phyloP scores from a whole-genome alignment of 1,140 invertebrate genomes.

The Idris sp. region DNA sequence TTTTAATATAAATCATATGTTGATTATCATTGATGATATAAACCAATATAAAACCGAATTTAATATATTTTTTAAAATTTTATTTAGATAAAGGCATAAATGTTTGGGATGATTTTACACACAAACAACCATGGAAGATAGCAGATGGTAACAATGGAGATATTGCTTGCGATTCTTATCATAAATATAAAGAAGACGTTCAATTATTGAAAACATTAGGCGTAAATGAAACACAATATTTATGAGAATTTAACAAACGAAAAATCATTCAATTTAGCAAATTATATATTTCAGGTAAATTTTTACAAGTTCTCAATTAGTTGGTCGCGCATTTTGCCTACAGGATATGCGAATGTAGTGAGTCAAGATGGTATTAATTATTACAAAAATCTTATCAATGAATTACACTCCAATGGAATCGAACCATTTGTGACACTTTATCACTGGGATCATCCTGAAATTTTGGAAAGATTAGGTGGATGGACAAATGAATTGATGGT shows the following conservation, averaged over 20 bases:
- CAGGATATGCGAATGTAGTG: slow-evolving; percentile 78
- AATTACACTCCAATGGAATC: slow-evolving; percentile 77
- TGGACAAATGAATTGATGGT: slow-evolving; percentile 80
- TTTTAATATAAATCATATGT: background rate
- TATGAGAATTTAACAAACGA: no score
- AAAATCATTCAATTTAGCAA: no score
- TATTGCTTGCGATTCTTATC: slow-evolving; percentile 77
- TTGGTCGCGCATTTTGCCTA: slow-evolving; percentile 81
- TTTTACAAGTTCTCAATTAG: slow-evolving; percentile 79
- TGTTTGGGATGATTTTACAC: slow-evolving; percentile 70
- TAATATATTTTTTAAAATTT: background rate
- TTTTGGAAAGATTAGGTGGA: slow-evolving; percentile 80
- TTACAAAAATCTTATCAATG: slow-evolving; percentile 80
- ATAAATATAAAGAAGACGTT: slow-evolving; percentile 78
- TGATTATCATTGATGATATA: background rate
- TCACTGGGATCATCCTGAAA: slow-evolving; percentile 79
- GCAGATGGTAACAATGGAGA: slow-evolving; percentile 77
- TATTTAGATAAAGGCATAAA: slow-evolving; percentile 71
- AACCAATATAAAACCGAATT: slow-evolving; percentile 28
- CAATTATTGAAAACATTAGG: slow-evolving; percentile 75
- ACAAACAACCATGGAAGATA: slow-evolving; percentile 65
- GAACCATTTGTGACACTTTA: slow-evolving; percentile 78
- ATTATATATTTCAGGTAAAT: slow-evolving; percentile 3
- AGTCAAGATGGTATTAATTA: slow-evolving; percentile 79
- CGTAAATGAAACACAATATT: slow-evolving; percentile 10